Evolutionary conservation across 2,888 invertebrate species (phyloP).

Genomic region (Torymus texanus): DNA sequence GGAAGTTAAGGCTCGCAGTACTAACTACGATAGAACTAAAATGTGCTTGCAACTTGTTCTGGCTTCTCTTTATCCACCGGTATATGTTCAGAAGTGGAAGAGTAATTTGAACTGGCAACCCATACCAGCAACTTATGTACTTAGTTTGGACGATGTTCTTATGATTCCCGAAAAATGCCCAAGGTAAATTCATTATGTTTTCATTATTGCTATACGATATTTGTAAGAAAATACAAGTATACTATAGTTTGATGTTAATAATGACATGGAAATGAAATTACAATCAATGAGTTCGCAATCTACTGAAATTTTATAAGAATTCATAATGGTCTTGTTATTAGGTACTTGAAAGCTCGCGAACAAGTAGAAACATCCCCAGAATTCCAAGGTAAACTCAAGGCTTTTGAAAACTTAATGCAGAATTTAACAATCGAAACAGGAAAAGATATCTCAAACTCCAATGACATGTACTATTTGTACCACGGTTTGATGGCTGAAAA

Average conservation of each 20-base stretch:
- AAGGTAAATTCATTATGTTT: too few relatives aligned
- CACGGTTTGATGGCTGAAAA: conserved; percentile 73
- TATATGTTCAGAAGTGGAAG: conserved; percentile 78
- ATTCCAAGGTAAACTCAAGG: too few relatives aligned
- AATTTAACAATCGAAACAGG: conserved; percentile 54
- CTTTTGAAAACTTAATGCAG: too few relatives aligned
- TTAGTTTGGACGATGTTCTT: conserved; percentile 47
- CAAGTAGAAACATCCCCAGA: too few relatives aligned
- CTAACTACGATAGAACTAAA: conserved; percentile 83
- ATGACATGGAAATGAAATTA: too few relatives aligned
- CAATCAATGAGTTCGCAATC: too few relatives aligned
- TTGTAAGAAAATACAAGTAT: too few relatives aligned
- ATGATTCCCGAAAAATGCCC: conserved; percentile 59
- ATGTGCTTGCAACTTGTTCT: conserved; percentile 83
- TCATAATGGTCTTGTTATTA: too few relatives aligned
- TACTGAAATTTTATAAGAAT: too few relatives aligned
- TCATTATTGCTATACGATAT: too few relatives aligned
- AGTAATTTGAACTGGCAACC: conserved; percentile 81
- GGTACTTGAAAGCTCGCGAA: too few relatives aligned
- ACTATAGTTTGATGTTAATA: too few relatives aligned
- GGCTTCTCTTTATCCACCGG: conserved; percentile 82
- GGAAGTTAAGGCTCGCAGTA: conserved; percentile 76
- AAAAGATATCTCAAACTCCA: conserved; percentile 55
- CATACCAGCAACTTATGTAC: conserved; percentile 68
- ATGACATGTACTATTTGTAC: conserved; percentile 62